Evolutionary conservation across 2,888 invertebrate genomes (phyloP).

Genomic region (Argynnis bischoffii): DNA sequence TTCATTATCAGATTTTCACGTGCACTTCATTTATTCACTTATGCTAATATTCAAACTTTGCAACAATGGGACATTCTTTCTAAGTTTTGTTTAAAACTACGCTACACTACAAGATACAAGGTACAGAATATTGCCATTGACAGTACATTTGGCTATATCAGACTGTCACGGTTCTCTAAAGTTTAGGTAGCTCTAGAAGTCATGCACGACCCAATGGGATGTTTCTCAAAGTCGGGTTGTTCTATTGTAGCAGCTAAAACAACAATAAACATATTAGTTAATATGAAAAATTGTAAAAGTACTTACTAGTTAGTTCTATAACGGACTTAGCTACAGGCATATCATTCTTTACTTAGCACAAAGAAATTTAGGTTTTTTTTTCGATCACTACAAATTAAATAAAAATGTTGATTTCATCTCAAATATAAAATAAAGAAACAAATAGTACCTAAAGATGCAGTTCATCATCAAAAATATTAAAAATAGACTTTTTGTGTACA

Average conservation of each 20-base stretch:
- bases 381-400: too few relatives aligned
- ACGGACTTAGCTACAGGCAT: constrained; percentile 3
- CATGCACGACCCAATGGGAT: constrained; percentile 71
- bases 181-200: constrained; percentile 43
- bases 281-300: constrained; percentile 30
- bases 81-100: background rate
- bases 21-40: constrained; percentile 1
- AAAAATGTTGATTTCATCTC: too few relatives aligned
- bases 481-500: too few relatives aligned
- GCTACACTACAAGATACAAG: constrained; percentile 32
- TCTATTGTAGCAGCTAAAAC: constrained; percentile 91
- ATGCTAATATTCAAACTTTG: constrained; percentile 9
- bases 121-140: constrained; percentile 42
- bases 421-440: too few relatives aligned
- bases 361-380: background rate
- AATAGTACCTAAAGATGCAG: too few relatives aligned
- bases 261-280: constrained; percentile 60
- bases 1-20: background rate
- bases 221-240: constrained; percentile 87
- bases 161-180: constrained; percentile 54
- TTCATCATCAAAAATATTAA: too few relatives aligned
- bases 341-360: constrained; percentile 1
- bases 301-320: constrained; percentile 31
- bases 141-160: constrained; percentile 52
- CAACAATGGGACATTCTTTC: background rate